Base-by-base conservation (phyloP, 2,113 vertebrate genomes). In the Centrocercus urophasianus region DNA sequence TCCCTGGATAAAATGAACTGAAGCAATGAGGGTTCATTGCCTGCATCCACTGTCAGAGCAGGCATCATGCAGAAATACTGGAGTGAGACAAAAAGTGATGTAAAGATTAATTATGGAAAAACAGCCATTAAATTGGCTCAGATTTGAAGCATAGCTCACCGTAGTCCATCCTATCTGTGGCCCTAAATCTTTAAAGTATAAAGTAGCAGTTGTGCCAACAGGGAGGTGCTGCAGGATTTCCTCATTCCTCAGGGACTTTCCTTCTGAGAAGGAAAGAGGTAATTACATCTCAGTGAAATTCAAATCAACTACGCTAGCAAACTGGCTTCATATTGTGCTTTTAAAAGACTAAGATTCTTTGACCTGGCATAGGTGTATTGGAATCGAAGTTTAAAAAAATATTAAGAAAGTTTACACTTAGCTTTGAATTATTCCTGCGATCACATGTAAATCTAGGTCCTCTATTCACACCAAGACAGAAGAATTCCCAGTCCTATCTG, bases 131-230 rank as follows among this genome's bases (percentile, higher is more conserved):
- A 65, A 92, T 76, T 28, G 56, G 76, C 75, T 84, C 50, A 84
- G 74, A 50, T 61, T 88, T 88, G 81, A 94, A 66, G 74, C 30
- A 77, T 65, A 86, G 91, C 93, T 96, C 96, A 99, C 99, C 98
- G 98, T 98, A 36, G 98, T 99, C 98, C 98, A 99, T 75, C 98
- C 98, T 59, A 99, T 94, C 95, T 99, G 98, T 75, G 98, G 98
- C n/a, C 98, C 98, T 36, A 98, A 98, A 95, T 99, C 99, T 98
- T 94, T 98, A 96, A 99, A 99, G 95, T 98, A 99, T 89, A 99
- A 97, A 18, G 97, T 98, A 89, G 98, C 98, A 54, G 98, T 98
- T 90, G 98, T 98, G 88, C 98, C 98, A 56, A 98, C 98, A 19
- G 98, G 98, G 45, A 99, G 98, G 69, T 96, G 98, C 94, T 98